Base-by-base conservation (phyloP, 2,888 invertebrate species). In the Cyrtodaria siliqua region DNA sequence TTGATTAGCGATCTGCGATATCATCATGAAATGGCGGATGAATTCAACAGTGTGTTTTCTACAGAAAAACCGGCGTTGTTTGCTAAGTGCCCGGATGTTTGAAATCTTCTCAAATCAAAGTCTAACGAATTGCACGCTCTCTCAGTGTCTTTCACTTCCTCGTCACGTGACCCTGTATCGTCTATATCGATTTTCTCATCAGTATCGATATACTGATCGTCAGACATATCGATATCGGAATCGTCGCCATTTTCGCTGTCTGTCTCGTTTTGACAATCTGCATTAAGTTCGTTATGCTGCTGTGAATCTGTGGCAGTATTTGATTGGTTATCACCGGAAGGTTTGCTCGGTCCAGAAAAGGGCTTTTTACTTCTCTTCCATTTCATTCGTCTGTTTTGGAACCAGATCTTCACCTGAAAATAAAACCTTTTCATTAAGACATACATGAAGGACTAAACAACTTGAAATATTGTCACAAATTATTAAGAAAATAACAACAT, bases 341-440 rank as follows among this genome's bases (percentile, higher is more conserved):
- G 52, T 18, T 83, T 71, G 42, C 89, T 90, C 49, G 87, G n/a
- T 20, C 47, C 26, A 8, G 67, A 97, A 92, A 97, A 97, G 0
- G 97, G 97, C 91, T 98, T 98, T 95, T 98, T 98, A 82, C 98
- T 98, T 14, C 99, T 94, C 93, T 99, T 99, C 98, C 98, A 98
- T 93, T 99, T 99, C 99, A 99, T 99, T 87, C 99, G 95, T 59
- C 99, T 95, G 93, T 99, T 99, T 95, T 99, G 99, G 93, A 99
- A 99, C 99, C 98, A 98, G 89, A 98, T 98, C 95, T 98, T 98
- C 79, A 98, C 98, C 97, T 98, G 75, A 24, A 77, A 75, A 12
- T 14, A 14, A n/a, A n/a, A n/a, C n/a, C n/a, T n/a, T n/a, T n/a
- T n/a, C n/a, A n/a, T n/a, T n/a, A n/a, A n/a, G n/a, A n/a, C n/a